Conservation (phyloP, 2,797 vertebrate genomes). For the Semotilus atromaculatus region DNA sequence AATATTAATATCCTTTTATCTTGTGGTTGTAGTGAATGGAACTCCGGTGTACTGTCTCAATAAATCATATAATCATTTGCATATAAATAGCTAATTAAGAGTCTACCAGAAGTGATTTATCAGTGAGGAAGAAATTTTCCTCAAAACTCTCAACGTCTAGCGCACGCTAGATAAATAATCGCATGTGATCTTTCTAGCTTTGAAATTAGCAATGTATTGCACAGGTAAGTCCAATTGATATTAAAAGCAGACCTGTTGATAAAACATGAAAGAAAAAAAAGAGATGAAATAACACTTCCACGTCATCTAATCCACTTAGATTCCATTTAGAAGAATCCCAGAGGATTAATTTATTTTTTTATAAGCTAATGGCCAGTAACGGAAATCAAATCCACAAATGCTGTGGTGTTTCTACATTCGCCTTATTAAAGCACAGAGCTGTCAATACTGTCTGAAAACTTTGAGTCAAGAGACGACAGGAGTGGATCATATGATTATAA, state of each 20-base stretch:
- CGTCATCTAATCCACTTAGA: not conserved
- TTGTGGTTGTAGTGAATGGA: slow-evolving; percentile 48
- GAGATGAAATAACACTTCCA: slow-evolving; percentile 40
- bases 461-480: slow-evolving; percentile 68
- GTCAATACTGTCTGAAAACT: slow-evolving; percentile 63
- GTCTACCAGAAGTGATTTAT: slow-evolving; percentile 64
- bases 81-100: slow-evolving; percentile 71
- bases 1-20: slow-evolving; percentile 59
- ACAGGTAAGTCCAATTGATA: slow-evolving; percentile 19
- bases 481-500: slow-evolving; percentile 62
- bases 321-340: slow-evolving; percentile 14
- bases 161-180: slow-evolving; percentile 57
- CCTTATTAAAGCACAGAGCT: slow-evolving; percentile 58
- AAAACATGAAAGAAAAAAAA: slow-evolving; percentile 9
- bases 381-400: slow-evolving; percentile 68
- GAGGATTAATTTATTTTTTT: slow-evolving; percentile 11
- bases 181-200: slow-evolving; percentile 55
- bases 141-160: slow-evolving; percentile 43
- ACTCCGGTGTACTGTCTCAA: slow-evolving; percentile 57
- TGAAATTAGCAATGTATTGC: slow-evolving; percentile 36
- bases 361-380: not conserved
- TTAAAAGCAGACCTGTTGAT: slow-evolving; percentile 16
- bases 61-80: slow-evolving; percentile 66
- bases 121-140: slow-evolving; percentile 57
- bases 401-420: slow-evolving; percentile 50